Evolutionary conservation across 2,888 invertebrate genomes (phyloP).

Genomic region (Pyrrhosoma nymphula): DNA sequence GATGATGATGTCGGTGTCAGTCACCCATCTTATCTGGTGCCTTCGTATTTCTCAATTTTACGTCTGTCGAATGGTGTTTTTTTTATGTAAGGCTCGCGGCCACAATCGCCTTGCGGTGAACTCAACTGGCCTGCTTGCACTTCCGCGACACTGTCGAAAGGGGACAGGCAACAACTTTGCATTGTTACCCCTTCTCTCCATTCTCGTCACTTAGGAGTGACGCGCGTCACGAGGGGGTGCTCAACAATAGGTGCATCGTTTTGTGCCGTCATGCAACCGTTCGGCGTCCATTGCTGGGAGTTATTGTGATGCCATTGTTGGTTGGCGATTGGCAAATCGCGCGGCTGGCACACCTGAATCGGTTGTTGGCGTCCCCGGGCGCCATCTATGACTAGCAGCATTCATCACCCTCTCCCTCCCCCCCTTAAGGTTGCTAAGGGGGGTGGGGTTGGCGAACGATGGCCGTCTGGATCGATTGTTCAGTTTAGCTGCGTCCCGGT

Average conservation of each 20-base stretch:
- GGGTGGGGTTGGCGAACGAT: not conserved
- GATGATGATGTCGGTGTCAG: too few species aligned
- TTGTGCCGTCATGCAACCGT: not conserved
- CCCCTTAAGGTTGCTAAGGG: not conserved
- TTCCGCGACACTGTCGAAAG: too few species aligned
- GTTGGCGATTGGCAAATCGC: not conserved
- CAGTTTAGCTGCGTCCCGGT: not conserved
- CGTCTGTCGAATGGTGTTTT: too few species aligned
- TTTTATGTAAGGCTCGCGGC: too few species aligned
- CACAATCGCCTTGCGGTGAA: too few species aligned
- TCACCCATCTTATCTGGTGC: too few species aligned
- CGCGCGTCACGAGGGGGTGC: not conserved
- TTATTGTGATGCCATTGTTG: not conserved
- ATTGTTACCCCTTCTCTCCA: not conserved
- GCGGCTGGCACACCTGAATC: constrained; percentile 13
- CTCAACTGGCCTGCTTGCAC: too few species aligned
- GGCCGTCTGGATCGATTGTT: not conserved
- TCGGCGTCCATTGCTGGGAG: not conserved
- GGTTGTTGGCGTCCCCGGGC: not conserved
- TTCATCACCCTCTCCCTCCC: not conserved
- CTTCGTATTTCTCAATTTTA: too few species aligned
- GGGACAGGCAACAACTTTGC: not conserved
- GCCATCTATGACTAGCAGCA: not conserved
- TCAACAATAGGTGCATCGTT: not conserved
- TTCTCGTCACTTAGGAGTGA: not conserved